Evolutionary conservation across 2,797 vertebrate species (phyloP), one percentile per base, ranked within the genome.

Genomic region (Schizopygopsis malacanthus): DNA sequence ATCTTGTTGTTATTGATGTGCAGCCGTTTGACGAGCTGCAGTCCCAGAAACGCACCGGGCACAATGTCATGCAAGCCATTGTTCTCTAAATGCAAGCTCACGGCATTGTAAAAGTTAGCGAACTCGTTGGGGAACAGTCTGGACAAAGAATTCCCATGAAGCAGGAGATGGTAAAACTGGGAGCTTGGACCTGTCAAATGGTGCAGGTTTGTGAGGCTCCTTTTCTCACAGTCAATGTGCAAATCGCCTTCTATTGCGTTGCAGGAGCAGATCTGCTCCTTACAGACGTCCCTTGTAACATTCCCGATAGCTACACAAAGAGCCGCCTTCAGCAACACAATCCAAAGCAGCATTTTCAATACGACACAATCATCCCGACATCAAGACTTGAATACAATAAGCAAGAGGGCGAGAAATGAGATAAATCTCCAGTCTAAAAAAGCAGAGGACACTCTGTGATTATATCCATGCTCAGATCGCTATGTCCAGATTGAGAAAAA

Each of bases 1-100:
- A 99, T 98, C 95, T 99, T 99, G 94, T 99, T 99, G 94, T 99
- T 99, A 91, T 99, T 99, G 92, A 99, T 97, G 92, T 99, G 98
- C 91, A 99, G 94, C 84, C 98, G 90, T 89, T 99, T 99, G 84
- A 99, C 98, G 90, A 99, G 96, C 96, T 99, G 98, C 95, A 99
- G 92, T 84, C 98, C 98, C 90, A 99, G 95, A 69, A 99, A 99
- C 90, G 98, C 97, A 87, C 98, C 98, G 1, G 98, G 98, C 87
- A 99, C 97, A 76, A 99, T 99, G 92, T 99, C 98, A 92, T 99
- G 98, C 95, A 99, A 94, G 86, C 98, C 98, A 90, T 99, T 99
- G 95, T 97, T 99, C 93, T 99, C 98, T 96, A 99, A 95, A 96
- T 99, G 98, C 93, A 99, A 93, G 95, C 98, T 99, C 91, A 99